Evolutionary conservation across 2,797 vertebrate genomes (phyloP), one percentile per base, ranked within the genome.

Genomic region (Darevskia nairensis): DNA sequence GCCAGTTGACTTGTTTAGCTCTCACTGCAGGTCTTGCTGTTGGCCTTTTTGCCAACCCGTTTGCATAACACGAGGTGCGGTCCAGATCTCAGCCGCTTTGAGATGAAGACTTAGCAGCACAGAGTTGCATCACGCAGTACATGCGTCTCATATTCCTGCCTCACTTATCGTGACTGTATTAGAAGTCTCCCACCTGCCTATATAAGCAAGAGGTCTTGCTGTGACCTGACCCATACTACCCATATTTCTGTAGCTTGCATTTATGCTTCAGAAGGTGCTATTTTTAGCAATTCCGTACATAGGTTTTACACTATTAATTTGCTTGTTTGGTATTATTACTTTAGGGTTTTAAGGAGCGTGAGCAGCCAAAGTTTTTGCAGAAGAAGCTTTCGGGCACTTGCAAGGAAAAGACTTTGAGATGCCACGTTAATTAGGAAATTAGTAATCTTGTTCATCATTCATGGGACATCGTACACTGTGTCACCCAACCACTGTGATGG

Each of bases 201-300:
- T 86, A 64, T 75, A 90, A 83, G 78, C 64, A 1, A 50, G 55
- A 77, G 91, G 90, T 25, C 23, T 84, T 39, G 27, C 66, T 69
- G 66, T 69, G 66, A 25, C 93, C 87, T 71, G 86, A 83, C 1
- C 59, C 84, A 88, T 90, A 89, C 78, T 84, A 35, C 5, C 76
- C 78, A 66, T 93, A 69, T 90, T 89, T 89, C 83, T 92, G 21
- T 35, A 82, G 81, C 71, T 76, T 1, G 1, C 79, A 90, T 76
- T 55, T 82, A 69, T 75, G 90, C 92, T 93, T 91, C 13, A 4
- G 92, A 89, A 88, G 83, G 82, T 82, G 80, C 85, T 92, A 94
- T 90, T 94, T 93, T 95, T 92, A 92, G n/a, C 1, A 59, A 59
- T 19, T 44, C 86, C 87, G 50, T 21, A 64, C 61, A 66, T 86